Evolutionary conservation across 2,113 vertebrate species (phyloP), one percentile per base, ranked within the genome.

Genomic region (Strix uralensis): DNA sequence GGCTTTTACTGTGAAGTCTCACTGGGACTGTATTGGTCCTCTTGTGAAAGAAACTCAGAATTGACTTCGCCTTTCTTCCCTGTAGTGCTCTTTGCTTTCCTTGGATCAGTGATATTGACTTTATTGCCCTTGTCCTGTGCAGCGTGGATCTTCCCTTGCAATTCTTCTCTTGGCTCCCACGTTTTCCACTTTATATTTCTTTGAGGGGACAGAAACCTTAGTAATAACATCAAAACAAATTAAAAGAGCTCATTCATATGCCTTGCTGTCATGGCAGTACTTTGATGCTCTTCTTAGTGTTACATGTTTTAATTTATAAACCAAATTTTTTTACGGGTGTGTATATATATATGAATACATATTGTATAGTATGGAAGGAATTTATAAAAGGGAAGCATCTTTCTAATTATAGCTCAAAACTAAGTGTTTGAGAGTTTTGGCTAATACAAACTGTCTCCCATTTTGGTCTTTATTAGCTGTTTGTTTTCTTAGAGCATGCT

Each of bases 401-500:
- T 66, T 81, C 78, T 94, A 84, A 91, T 89, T 91, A 86, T 38
- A 91, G 61, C 65, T 81, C 61, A 77, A 67, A 92, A 63, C n/a
- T 10, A 86, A 86, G 65, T 42, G 34, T 59, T 61, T 44, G 47
- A 71, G 51, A 86, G 69, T 69, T 91, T 55, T 91, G 69, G 25
- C 55, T 74, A 36, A 47, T 62, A 70, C 36, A 80, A 34, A 40
- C 51, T 47, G 13, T 86, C 75, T 77, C 49, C 38, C 15, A 2
- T 36, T 88, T 82, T 93, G 55, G 34, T 62, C 67, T 70, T 65
- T 11, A 58, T 70, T 81, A 70, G 46, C 42, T 73, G 2, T 36
- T 83, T 74, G n/a, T 88, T 91, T 91, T 86, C 75, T 54, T 58
- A 55, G 38, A 83, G 32, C 5, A 2, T 78, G 63, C 51, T 63